A percentile compares a stretch with the other conserved stretches of the same genome.
phyloP scores from a whole-genome alignment of 1,140 invertebrate species.

The Pantala flavescens region DNA sequence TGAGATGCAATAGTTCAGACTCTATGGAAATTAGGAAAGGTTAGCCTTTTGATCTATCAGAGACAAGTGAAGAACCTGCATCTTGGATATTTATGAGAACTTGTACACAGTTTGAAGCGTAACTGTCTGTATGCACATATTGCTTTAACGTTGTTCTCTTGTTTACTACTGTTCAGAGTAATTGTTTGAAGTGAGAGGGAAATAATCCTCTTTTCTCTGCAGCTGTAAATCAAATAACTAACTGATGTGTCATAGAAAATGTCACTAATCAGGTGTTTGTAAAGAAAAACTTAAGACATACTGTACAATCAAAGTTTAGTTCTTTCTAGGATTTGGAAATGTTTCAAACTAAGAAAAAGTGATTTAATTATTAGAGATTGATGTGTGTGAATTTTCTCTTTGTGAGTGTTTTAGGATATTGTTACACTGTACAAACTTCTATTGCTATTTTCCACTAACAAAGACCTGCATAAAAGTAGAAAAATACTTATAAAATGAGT shows the following conservation, averaged over 20 bases:
- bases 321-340: neutral
- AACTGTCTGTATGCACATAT: neutral
- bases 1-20: too few species aligned
- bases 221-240: neutral
- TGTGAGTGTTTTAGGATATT: neutral
- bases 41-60: neutral
- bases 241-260: neutral
- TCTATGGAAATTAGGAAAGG: neutral
- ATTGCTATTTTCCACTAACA: constrained; percentile 7
- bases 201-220: neutral
- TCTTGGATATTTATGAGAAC: neutral
- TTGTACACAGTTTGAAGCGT: neutral
- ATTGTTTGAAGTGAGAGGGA: neutral
- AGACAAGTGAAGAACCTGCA: neutral
- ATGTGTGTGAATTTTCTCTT: neutral
- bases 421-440: neutral
- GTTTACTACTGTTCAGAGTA: neutral
- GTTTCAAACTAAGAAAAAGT: constrained; percentile 4
- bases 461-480: constrained; percentile 2
- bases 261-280: neutral
- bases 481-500: neutral
- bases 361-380: neutral
- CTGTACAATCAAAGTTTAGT: neutral
- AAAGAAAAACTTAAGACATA: neutral
- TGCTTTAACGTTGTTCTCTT: neutral